Conservation (phyloP, 2,797 vertebrate genomes). For the Dryobates pubescens region DNA sequence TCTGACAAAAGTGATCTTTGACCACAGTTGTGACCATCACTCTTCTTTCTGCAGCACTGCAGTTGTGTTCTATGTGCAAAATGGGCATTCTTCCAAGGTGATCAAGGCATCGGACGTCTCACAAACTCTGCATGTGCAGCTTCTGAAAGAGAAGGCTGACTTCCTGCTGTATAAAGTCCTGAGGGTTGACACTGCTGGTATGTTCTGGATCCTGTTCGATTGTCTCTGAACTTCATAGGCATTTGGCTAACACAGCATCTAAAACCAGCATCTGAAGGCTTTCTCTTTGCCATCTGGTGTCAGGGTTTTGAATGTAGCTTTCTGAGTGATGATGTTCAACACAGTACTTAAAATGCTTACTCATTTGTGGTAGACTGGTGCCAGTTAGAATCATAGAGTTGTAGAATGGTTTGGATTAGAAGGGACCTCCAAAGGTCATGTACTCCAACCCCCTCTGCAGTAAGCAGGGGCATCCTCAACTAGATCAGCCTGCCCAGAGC, state of each 20-base stretch:
- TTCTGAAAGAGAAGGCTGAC: conserved; percentile 85
- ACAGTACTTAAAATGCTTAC: not conserved
- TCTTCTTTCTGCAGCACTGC: conserved; percentile 80
- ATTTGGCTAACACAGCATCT: not conserved
- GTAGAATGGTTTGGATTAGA: no score
- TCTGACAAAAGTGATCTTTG: not conserved
- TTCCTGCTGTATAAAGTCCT: conserved; percentile 90
- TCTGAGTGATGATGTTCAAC: not conserved
- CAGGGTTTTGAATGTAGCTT: not conserved
- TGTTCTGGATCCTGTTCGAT: conserved; percentile 30
- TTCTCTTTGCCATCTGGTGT: not conserved
- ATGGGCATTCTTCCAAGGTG: conserved; percentile 74
- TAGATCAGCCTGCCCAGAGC: no score
- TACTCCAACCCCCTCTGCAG: no score
- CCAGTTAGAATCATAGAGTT: not conserved
- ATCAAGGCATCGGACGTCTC: conserved; percentile 81
- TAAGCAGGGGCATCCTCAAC: no score
- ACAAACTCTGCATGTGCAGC: conserved; percentile 79
- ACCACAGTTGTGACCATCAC: not conserved
- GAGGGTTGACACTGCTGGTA: conserved; percentile 88
- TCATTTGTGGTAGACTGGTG: not conserved
- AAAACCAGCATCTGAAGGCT: not conserved
- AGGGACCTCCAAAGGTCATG: no score
- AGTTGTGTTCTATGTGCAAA: conserved; percentile 85
- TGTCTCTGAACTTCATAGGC: not conserved